A percentile compares a stretch with the other conserved stretches of the same genome.
Evolutionary conservation across 2,797 vertebrate genomes (phyloP).

Genomic region (Phoeniculus purpureus): DNA sequence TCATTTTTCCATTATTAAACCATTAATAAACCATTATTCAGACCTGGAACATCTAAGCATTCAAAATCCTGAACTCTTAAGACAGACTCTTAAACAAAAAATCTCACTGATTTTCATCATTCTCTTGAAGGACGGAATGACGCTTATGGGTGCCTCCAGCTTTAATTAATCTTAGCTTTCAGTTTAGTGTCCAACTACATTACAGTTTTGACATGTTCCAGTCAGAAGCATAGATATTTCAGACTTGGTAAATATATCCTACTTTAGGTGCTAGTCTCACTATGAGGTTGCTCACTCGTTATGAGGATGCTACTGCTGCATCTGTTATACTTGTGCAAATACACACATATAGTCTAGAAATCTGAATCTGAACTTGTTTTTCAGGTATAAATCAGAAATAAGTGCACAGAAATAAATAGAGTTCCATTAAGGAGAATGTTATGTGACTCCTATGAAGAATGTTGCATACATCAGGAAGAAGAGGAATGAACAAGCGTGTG

Average conservation of each 20-base stretch:
- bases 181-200: not conserved
- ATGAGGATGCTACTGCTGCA: not conserved
- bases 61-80: not conserved
- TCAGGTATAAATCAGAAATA: not conserved
- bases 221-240: not conserved
- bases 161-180: not conserved
- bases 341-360: not conserved
- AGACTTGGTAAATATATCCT: not conserved
- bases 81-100: not conserved
- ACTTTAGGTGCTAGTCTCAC: not conserved
- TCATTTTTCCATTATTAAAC: too few relatives aligned
- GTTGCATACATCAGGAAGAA: not conserved
- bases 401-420: not conserved
- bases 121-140: not conserved
- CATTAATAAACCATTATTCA: not conserved
- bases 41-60: not conserved
- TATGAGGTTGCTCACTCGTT: not conserved
- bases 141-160: not conserved
- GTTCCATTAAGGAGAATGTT: not conserved
- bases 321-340: not conserved
- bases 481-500: too few relatives aligned
- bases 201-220: not conserved
- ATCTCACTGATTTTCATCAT: not conserved
- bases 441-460: not conserved
- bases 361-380: accelerated